These are phyloP conservation scores for Plagiodera versicolora DNA, from an alignment of 2,888 invertebrate species.

Conservation along the genomic window DNA sequence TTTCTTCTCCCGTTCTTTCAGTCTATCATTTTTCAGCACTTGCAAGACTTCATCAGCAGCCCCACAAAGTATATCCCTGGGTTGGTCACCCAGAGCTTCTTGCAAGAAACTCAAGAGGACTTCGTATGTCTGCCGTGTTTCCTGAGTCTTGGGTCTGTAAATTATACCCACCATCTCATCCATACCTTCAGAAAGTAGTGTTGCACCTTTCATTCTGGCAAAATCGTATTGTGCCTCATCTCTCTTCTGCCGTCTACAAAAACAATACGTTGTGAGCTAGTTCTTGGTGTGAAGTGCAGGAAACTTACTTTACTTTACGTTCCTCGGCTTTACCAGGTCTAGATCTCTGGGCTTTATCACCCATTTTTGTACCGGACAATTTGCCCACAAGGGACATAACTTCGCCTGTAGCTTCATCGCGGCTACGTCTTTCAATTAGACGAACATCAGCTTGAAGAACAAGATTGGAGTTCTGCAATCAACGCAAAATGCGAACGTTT, in stretches of 20 bases:
- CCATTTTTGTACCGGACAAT: conserved; percentile 90
- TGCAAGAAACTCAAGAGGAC: conserved; percentile 95
- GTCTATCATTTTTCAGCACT: conserved; percentile 90
- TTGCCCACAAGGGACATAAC: conserved; percentile 94
- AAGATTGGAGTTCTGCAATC: conserved; percentile 93
- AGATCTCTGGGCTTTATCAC: conserved; percentile 89
- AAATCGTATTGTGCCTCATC: conserved; percentile 94
- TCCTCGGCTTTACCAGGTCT: conserved; percentile 94
- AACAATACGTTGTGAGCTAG: background rate
- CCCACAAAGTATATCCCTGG: conserved; percentile 94
- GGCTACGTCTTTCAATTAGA: conserved; percentile 90
- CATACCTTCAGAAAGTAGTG: conserved; percentile 81
- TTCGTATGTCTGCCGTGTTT: conserved; percentile 97
- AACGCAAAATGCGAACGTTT: conserved; percentile 8
- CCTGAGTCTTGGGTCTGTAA: conserved; percentile 95
- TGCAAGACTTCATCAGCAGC: conserved; percentile 98
- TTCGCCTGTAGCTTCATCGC: conserved; percentile 99
- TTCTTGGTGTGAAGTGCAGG: background rate
- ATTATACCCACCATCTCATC: conserved; percentile 94
- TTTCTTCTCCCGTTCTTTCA: conserved; percentile 93
- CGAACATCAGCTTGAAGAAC: conserved; percentile 99
- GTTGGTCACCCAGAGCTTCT: conserved; percentile 95
- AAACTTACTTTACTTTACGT: conserved; percentile 81
- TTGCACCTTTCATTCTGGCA: conserved; percentile 85
- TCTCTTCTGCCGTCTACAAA: conserved; percentile 74